phyloP scores from a whole-genome alignment of 2,113 vertebrate genomes.

The Ellobius talpinus region DNA sequence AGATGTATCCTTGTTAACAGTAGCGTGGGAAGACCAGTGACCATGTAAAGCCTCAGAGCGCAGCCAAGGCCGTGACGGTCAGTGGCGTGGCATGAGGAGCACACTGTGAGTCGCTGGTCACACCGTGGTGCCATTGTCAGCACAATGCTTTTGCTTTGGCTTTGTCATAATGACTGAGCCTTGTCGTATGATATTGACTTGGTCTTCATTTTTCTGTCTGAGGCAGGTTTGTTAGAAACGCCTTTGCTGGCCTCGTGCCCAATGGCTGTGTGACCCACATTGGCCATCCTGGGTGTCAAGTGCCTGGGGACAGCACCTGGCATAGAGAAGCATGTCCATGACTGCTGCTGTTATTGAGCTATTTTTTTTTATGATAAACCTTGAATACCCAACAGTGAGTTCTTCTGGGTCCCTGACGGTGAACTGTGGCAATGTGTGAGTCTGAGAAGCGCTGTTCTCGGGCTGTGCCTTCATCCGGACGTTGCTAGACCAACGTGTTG shows the following conservation, averaged over 20 bases:
- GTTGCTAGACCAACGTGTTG: background rate
- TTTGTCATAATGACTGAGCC: constrained; percentile 20
- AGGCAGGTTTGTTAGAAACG: constrained; percentile 35
- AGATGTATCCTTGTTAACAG: background rate
- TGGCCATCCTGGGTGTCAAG: background rate
- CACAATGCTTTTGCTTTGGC: constrained; percentile 12
- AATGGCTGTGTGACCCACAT: constrained; percentile 50
- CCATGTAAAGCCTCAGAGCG: background rate
- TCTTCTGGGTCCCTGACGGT: background rate
- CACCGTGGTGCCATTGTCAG: background rate
- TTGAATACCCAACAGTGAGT: background rate
- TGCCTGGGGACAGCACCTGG: constrained; percentile 28
- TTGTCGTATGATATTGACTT: constrained; percentile 8
- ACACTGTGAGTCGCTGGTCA: background rate
- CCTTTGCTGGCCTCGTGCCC: constrained; percentile 41
- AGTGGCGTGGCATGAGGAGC: background rate
- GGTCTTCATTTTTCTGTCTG: background rate
- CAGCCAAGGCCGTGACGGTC: background rate
- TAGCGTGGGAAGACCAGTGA: background rate
- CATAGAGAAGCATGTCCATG: background rate
- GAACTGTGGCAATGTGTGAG: background rate
- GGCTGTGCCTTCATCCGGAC: background rate
- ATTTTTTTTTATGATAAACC: background rate
- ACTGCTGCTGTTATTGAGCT: background rate
- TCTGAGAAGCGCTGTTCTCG: background rate